phyloP scores from a whole-genome alignment of 1,140 invertebrate genomes.

The Ceratina australensis region DNA sequence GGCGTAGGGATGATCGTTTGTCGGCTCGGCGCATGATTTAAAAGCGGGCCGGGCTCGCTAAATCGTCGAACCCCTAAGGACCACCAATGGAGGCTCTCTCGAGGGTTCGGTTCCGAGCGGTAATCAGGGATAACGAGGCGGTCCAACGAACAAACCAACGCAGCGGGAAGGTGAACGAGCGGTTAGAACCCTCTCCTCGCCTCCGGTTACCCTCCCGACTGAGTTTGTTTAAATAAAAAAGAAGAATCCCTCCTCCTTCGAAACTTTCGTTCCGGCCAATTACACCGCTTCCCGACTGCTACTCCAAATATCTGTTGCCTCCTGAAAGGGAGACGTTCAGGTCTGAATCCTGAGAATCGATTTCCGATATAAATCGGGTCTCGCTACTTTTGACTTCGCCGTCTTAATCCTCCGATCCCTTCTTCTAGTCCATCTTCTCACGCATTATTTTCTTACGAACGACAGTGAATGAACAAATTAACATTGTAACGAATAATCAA shows the following conservation, averaged over 20 bases:
- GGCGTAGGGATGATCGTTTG: not conserved
- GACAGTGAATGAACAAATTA: too few relatives aligned
- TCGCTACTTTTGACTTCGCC: not conserved
- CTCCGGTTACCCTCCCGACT: too few relatives aligned
- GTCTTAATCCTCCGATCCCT: not conserved
- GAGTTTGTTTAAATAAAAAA: too few relatives aligned
- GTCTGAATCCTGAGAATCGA: slow-evolving; percentile 10
- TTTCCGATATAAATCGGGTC: not conserved
- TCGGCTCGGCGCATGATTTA: slow-evolving; percentile 53
- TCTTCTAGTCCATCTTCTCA: too few relatives aligned
- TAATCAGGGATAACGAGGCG: slow-evolving; percentile 55
- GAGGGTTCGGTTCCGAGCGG: slow-evolving; percentile 27
- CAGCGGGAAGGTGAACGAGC: slow-evolving; percentile 29
- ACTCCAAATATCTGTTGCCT: slow-evolving; percentile 51
- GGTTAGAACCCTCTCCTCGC: slow-evolving; percentile 39
- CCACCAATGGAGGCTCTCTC: slow-evolving; percentile 54
- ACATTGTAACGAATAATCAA: too few relatives aligned
- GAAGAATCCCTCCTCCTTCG: not conserved
- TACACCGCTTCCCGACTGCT: slow-evolving; percentile 54
- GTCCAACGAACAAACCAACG: slow-evolving; percentile 16
- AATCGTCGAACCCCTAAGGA: slow-evolving; percentile 44
- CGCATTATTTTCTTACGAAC: too few relatives aligned
- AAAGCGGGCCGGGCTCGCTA: slow-evolving; percentile 50
- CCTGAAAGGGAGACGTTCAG: not conserved
- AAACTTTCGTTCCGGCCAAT: slow-evolving; percentile 63